Percentiles rank a stretch among this genome's conserved stretches.
These are phyloP conservation scores for Ips typographus DNA, from an alignment of 1,140 invertebrate species.

Conservation along the genomic window DNA sequence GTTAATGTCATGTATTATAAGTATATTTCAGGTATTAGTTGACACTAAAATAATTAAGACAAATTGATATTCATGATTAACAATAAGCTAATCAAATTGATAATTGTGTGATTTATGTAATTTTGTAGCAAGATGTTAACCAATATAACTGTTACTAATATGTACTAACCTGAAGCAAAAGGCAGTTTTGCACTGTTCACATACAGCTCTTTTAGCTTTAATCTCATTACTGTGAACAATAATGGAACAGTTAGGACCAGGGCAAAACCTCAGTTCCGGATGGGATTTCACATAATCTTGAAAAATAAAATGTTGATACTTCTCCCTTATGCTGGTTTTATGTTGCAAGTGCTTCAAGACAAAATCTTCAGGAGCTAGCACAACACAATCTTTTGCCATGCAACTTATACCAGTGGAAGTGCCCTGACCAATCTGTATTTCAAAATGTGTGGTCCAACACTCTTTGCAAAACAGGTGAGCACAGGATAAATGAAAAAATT, in stretches of 20 bases:
- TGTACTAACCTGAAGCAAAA: slow-evolving; percentile 69
- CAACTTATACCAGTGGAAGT: slow-evolving; percentile 86
- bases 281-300: slow-evolving; percentile 95
- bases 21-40: no score
- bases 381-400: slow-evolving; percentile 92
- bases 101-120: no score
- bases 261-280: slow-evolving; percentile 90
- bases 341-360: slow-evolving; percentile 77
- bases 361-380: slow-evolving; percentile 94
- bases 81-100: no score
- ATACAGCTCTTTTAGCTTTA: slow-evolving; percentile 78
- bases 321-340: slow-evolving; percentile 78
- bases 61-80: no score
- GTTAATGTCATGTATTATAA: no score
- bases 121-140: no score
- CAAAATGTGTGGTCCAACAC: slow-evolving; percentile 95
- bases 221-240: slow-evolving; percentile 75
- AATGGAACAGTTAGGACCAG: slow-evolving; percentile 93
- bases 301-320: slow-evolving; percentile 94
- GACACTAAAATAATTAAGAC: no score
- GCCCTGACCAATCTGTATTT: slow-evolving; percentile 89
- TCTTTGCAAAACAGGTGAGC: slow-evolving; percentile 92
- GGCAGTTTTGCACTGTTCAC: slow-evolving; percentile 73
- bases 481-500: slow-evolving; percentile 81
- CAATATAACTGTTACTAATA: no score